Base-by-base conservation (phyloP, 2,797 vertebrate genomes). In the Sebastes minor region DNA sequence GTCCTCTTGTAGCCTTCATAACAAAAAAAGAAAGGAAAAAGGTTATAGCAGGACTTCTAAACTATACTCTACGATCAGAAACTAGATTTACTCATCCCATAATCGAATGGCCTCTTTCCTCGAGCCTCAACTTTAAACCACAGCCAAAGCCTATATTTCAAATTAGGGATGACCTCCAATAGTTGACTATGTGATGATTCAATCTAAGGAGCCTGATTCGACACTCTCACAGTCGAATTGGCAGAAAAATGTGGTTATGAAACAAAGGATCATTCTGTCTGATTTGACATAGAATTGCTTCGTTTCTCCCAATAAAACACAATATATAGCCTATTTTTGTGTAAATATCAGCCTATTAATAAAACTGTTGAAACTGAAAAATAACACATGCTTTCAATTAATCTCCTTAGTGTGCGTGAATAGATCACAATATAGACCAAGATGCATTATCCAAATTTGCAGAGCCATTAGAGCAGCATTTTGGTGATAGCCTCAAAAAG, bases 1-100 rank as follows among this genome's bases (percentile, higher is more conserved):
- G 84, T 99, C 98, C 89, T 99, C 98, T 94, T 99, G 98, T 86
- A 99, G 95, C 94, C 98, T 99, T 62, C 2, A 74, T 8, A 33
- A 53, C 4, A 72, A 78, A 85, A 85, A 61, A 16, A 16, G n/a
- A 25, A 32, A 74, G 12, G 13, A 46, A 22, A 8, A 25, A 2
- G 2, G 2, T 66, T 7, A 49, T 3, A 22, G 13, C 13, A 63
- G 30, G 12, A 66, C 10, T 6, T 28, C 1, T 16, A 56, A 22
- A 18, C 6, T 42, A 35, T 12, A 18, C 23, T 56, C 32, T 11
- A 66, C 11, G 2, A 23, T 18, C 3, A 62, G 2, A 56, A 78
- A 55, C 4, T 25, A 20, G 1, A 64, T 55, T 35, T 13, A 53
- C 61, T 64, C 2, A 25, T 60, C 12, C 10, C 30, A 55, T 22